Evolutionary conservation across 2,888 invertebrate species (phyloP).

Genomic region (Brachypalpus laphriformis): DNA sequence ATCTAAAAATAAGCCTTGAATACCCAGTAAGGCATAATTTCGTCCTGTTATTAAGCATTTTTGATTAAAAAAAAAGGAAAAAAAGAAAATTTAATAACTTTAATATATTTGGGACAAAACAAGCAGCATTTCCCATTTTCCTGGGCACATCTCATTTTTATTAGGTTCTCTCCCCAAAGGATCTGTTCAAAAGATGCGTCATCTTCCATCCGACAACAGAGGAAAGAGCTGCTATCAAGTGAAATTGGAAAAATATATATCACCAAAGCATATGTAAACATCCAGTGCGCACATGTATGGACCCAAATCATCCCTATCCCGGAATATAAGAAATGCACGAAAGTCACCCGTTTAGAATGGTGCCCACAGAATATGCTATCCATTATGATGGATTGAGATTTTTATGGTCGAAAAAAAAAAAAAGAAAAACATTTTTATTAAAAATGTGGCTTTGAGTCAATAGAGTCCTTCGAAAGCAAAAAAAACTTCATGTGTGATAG

Average conservation of each 20-base stretch:
- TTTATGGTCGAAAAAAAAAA: neutral
- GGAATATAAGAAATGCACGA: neutral
- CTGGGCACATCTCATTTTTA: neutral
- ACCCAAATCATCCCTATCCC: neutral
- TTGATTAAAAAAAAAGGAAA: neutral
- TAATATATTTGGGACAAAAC: conserved; percentile 4
- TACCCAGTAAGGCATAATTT: neutral
- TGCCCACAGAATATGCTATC: neutral
- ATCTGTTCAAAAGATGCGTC: neutral
- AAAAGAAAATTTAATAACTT: conserved; percentile 8
- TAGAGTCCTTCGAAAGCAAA: neutral
- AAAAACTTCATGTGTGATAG: conserved; percentile 4
- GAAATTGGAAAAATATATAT: conserved; percentile 15
- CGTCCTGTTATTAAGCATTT: neutral
- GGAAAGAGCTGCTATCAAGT: conserved; percentile 5
- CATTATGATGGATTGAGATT: conserved; percentile 14
- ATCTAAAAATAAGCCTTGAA: neutral
- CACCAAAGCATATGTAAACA: neutral
- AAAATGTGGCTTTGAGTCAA: neutral
- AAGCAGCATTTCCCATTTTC: conserved; percentile 9
- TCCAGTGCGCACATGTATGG: neutral
- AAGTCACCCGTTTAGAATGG: neutral
- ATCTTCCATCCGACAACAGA: neutral
- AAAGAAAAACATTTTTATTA: too few species aligned
- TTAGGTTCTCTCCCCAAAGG: neutral